Evolutionary conservation across 2,113 vertebrate genomes (phyloP).

Genomic region (Nothocercus julius): DNA sequence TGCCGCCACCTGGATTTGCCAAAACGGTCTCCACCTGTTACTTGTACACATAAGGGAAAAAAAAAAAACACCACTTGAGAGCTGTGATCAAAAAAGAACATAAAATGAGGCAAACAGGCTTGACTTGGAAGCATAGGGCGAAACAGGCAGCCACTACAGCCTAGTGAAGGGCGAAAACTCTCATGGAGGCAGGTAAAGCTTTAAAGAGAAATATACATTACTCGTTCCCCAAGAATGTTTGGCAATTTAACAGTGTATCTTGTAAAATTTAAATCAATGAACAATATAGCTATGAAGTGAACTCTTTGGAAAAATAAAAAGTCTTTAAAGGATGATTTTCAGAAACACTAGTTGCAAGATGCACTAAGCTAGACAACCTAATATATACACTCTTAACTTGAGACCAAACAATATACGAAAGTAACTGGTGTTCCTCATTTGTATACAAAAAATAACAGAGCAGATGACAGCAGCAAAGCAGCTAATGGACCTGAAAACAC

Average conservation of each 20-base stretch:
- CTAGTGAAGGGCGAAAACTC: not conserved
- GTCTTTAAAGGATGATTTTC: not conserved
- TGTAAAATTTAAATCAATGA: not conserved
- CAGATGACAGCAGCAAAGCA: not conserved
- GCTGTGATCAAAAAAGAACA: not conserved
- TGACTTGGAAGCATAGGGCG: not conserved
- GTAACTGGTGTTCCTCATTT: too few species aligned
- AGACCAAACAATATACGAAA: not conserved
- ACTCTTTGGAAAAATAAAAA: not conserved
- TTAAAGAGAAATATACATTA: not conserved
- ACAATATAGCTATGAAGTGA: not conserved
- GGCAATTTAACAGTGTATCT: not conserved
- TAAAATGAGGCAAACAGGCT: not conserved
- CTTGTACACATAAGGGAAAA: not conserved
- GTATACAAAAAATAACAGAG: too few species aligned
- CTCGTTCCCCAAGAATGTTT: not conserved
- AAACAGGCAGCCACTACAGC: not conserved
- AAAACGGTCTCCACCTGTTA: not conserved
- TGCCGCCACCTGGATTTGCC: not conserved
- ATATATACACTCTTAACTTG: not conserved
- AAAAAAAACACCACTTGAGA: not conserved
- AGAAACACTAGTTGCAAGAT: not conserved
- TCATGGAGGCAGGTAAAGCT: not conserved
- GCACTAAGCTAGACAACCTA: too few species aligned
- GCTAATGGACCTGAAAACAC: not conserved